Evolutionary conservation across 2,888 invertebrate species (phyloP).

Genomic region (Lingula anatina): DNA sequence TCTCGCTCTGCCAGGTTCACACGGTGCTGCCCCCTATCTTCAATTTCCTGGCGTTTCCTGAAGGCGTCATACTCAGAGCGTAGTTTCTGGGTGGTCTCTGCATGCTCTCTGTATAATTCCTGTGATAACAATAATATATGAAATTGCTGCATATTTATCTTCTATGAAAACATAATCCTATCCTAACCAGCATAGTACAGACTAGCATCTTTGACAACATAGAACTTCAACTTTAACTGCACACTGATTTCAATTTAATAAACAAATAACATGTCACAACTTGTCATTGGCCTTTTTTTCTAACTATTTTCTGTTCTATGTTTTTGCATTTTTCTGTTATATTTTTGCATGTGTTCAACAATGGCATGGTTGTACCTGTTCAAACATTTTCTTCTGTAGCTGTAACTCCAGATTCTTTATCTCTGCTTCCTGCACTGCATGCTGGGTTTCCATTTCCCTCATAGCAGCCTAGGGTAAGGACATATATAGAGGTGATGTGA

Average conservation of each 20-base stretch:
- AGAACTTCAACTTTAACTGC: too few relatives aligned
- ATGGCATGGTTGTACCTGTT: slow-evolving; percentile 42
- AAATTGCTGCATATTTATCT: not conserved
- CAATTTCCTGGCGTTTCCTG: slow-evolving; percentile 35
- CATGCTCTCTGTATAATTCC: slow-evolving; percentile 40
- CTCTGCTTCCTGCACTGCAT: slow-evolving; percentile 44
- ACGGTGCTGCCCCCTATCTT: slow-evolving; percentile 27
- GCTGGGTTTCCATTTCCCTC: slow-evolving; percentile 41
- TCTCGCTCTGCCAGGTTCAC: slow-evolving; percentile 30
- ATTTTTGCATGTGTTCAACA: too few relatives aligned
- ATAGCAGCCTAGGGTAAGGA: slow-evolving; percentile 29
- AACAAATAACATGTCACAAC: too few relatives aligned
- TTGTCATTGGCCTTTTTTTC: too few relatives aligned
- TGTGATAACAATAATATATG: slow-evolving; percentile 8
- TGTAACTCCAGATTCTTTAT: slow-evolving; percentile 44
- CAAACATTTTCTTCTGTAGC: slow-evolving; percentile 46
- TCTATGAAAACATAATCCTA: too few relatives aligned
- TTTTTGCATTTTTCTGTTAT: too few relatives aligned
- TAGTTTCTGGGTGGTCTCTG: slow-evolving; percentile 27
- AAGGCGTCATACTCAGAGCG: slow-evolving; percentile 35
- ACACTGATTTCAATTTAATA: too few relatives aligned
- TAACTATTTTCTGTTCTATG: too few relatives aligned
- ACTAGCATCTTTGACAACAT: too few relatives aligned
- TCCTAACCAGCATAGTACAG: too few relatives aligned
- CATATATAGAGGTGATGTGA: too few relatives aligned